phyloP scores from a whole-genome alignment of 2,113 vertebrate species.

The Typhlomys cinereus region DNA sequence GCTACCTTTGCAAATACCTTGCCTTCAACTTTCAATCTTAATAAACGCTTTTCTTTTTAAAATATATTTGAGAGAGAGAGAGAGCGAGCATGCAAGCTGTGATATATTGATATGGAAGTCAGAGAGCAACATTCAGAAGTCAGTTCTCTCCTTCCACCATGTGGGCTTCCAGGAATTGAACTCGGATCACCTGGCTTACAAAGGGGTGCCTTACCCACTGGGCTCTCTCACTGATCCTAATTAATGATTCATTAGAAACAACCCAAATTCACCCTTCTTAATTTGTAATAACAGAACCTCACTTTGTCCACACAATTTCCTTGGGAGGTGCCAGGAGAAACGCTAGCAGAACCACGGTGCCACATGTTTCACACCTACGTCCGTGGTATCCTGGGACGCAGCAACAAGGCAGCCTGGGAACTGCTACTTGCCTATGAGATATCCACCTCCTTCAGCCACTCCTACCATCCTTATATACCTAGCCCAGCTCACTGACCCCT shows the following conservation, averaged over 20 bases:
- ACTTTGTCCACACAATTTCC: not conserved
- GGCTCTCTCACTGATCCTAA: too few species aligned
- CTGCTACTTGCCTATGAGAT: too few species aligned
- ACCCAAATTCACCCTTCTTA: not conserved
- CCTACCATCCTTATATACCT: not conserved
- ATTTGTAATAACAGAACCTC: not conserved
- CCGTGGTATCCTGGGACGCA: rapidly evolving
- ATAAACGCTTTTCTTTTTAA: not conserved
- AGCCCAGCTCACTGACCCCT: not conserved
- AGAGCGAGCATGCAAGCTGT: too few species aligned
- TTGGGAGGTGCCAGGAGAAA: not conserved
- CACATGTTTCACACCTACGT: not conserved
- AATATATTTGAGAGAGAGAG: too few species aligned
- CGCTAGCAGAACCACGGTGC: not conserved
- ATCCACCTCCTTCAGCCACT: not conserved
- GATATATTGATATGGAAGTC: too few species aligned
- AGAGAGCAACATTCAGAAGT: too few species aligned
- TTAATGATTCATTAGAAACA: too few species aligned
- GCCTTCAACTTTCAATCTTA: not conserved
- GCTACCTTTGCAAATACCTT: not conserved
- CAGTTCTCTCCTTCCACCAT: too few species aligned
- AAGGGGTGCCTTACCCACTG: too few species aligned
- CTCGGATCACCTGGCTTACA: too few species aligned
- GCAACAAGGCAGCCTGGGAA: not conserved
- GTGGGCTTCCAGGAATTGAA: too few species aligned